Base-by-base conservation (phyloP, 2,797 vertebrate genomes). In the Myotis findleyi region DNA sequence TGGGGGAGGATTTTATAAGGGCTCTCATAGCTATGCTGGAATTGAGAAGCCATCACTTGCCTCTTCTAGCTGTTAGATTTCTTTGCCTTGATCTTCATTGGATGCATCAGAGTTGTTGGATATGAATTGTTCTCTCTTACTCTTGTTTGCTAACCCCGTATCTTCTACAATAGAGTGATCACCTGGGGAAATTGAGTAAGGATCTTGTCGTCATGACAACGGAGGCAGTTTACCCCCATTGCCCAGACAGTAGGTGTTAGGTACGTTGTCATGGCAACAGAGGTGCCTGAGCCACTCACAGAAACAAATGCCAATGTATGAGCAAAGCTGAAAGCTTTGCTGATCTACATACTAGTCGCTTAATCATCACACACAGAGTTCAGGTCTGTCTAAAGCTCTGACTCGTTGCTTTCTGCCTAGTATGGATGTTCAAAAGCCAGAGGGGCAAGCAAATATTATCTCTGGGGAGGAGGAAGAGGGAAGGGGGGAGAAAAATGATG, bases 211-310 rank as follows among this genome's bases (percentile, higher is more conserved):
- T 96, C 94, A 95, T 96, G 91, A 97, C 94, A 96, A 96, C 95
- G 87, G 16, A 66, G 84, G 92, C 1, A 49, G 57, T 55, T 96
- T 96, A 95, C 49, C 64, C 90, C 83, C 8, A 73, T 91, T 96
- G 47, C 94, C 89, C 76, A 95, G 87, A 85, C 25, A 93, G 89
- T 80, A 25, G 91, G 62, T 71, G 64, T 75, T 92, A 84, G 84
- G 75, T 94, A 88, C 20, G 38, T 87, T 93, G 93, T 92, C 95
- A 93, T 97, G 95, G 95, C 94, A 97, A 96, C 87, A 92, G 79
- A 92, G 81, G 75, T 80, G 51, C 41, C 82, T 87, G 44, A 14
- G 68, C 75, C 84, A 90, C 82, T 66, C 72, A 87, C 17, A 87
- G 90, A 92, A 96, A 41, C 80, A 91, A 89, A 64, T 49, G 49